Evolutionary conservation across 2,888 invertebrate species (phyloP).

Genomic region (Electrophaes corylata): DNA sequence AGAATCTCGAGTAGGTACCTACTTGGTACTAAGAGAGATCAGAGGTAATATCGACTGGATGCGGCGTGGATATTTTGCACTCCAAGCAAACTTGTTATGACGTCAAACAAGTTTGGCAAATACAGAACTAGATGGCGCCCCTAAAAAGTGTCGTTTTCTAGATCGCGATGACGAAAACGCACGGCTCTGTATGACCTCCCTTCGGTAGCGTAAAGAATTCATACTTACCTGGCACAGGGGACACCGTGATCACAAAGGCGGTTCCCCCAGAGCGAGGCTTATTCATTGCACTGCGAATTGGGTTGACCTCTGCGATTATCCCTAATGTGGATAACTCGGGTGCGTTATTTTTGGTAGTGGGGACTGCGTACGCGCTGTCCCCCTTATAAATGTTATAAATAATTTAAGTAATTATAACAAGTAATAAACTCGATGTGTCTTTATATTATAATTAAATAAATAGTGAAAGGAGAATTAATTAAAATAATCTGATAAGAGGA

Average conservation of each 20-base stretch:
- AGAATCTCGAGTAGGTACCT: no score
- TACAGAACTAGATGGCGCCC: slow-evolving; percentile 14
- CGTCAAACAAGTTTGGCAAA: slow-evolving; percentile 5
- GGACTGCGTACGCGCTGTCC: slow-evolving; percentile 24
- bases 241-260: slow-evolving; percentile 24
- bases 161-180: slow-evolving; percentile 26
- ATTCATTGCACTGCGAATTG: slow-evolving; percentile 17
- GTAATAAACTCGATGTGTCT: no score
- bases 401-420: no score
- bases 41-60: no score
- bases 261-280: slow-evolving; percentile 23
- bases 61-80: no score
- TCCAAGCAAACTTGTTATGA: not conserved
- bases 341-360: slow-evolving; percentile 21
- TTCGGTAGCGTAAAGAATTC: not conserved
- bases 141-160: slow-evolving; percentile 10
- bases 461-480: no score
- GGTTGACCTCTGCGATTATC: slow-evolving; percentile 22
- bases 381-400: slow-evolving; percentile 4
- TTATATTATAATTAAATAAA: no score
- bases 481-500: no score
- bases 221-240: slow-evolving; percentile 26
- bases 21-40: no score
- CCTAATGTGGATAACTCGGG: slow-evolving; percentile 13
- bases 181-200: not conserved